A percentile compares a stretch with the other conserved stretches of the same genome.
Evolutionary conservation across 2,113 vertebrate genomes (phyloP).

Genomic region (rabbit (Oryctolagus cuniculus)): DNA sequence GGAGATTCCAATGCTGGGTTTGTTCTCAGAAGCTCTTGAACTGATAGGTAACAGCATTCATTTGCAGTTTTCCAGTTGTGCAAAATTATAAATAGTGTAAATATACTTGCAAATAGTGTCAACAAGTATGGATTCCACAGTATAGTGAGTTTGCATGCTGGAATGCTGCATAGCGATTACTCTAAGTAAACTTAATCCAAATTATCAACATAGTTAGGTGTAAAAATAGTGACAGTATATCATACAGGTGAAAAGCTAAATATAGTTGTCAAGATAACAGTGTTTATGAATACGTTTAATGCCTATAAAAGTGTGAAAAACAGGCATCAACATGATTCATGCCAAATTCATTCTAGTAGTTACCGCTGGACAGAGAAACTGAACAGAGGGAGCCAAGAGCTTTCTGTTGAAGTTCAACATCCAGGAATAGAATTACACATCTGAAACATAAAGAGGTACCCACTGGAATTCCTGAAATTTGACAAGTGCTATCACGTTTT

Average conservation of each 20-base stretch:
- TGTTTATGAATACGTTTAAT: constrained; percentile 3
- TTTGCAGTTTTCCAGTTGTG: background rate
- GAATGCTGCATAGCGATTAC: too few relatives aligned
- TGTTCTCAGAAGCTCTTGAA: too few relatives aligned
- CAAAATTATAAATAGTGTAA: constrained; percentile 5
- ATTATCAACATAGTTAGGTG: background rate
- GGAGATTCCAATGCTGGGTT: background rate
- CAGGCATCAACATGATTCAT: constrained; percentile 6
- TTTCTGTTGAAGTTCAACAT: constrained; percentile 50
- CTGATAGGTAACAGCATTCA: background rate
- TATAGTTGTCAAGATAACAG: background rate
- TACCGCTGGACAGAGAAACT: background rate
- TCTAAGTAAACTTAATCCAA: background rate
- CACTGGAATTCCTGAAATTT: background rate
- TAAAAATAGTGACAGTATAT: background rate
- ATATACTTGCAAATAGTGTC: background rate
- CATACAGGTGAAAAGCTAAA: constrained; percentile 9
- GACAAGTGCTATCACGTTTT: constrained; percentile 1
- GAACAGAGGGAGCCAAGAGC: background rate
- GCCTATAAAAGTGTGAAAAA: background rate
- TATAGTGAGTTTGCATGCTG: background rate
- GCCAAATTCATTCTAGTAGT: constrained; percentile 22
- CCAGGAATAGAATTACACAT: constrained; percentile 27
- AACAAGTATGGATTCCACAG: background rate
- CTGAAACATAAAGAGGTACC: constrained; percentile 4